A percentile compares a stretch with the other conserved stretches of the same genome.
Evolutionary conservation across 1,140 invertebrate genomes (phyloP).

Genomic region (Dryas iulia): DNA sequence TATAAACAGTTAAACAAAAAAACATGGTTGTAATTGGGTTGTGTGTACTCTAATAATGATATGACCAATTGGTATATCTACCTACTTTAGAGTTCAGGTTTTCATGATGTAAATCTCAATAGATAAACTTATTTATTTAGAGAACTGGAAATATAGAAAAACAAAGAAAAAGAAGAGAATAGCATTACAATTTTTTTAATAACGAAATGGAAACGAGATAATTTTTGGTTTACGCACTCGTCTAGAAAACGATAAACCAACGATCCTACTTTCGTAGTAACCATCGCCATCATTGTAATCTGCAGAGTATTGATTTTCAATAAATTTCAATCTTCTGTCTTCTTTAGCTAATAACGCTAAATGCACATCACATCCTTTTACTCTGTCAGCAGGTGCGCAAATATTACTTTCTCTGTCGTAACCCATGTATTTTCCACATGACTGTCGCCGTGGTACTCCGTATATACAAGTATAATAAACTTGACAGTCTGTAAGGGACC

Average conservation of each 20-base stretch:
- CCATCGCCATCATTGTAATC: neutral
- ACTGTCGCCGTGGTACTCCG: neutral
- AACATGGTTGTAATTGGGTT: too few species aligned
- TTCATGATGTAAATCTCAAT: too few species aligned
- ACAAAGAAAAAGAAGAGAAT: too few species aligned
- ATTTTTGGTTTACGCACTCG: neutral
- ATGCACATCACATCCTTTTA: neutral
- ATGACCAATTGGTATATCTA: too few species aligned
- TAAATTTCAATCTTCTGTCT: neutral
- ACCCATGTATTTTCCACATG: constrained; percentile 3
- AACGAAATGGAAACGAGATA: neutral
- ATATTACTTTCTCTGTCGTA: neutral
- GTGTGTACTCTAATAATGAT: too few species aligned
- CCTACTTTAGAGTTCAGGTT: too few species aligned
- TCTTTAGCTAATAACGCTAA: neutral
- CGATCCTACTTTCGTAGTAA: neutral
- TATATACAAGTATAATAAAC: neutral
- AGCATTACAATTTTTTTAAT: too few species aligned
- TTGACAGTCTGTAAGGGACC: neutral
- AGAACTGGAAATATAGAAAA: too few species aligned
- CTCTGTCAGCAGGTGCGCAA: constrained; percentile 7
- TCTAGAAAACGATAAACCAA: neutral
- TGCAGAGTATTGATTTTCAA: neutral
- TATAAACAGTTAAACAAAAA: too few species aligned
- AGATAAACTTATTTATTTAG: too few species aligned